Evolutionary conservation across 2,797 vertebrate species (phyloP).

Genomic region (Brachyalestes nurse): DNA sequence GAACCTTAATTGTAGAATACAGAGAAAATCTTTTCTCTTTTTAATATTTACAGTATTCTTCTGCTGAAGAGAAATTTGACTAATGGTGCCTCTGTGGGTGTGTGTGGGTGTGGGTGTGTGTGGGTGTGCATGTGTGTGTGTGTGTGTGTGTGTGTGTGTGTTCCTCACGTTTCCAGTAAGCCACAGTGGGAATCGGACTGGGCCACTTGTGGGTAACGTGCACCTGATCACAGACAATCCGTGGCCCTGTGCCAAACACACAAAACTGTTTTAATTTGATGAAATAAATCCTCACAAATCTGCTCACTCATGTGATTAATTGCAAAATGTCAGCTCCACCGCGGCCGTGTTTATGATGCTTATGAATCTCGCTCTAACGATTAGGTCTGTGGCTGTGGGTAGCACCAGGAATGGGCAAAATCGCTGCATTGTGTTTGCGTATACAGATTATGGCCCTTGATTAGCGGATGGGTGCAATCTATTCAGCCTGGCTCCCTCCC

Average conservation of each 20-base stretch:
- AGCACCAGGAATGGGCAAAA: conserved; percentile 55
- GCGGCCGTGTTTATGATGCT: conserved; percentile 50
- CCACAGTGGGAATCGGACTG: conserved; percentile 79
- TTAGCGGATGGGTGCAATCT: conserved; percentile 86
- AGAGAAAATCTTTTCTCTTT: no score
- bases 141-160: conserved; percentile 51
- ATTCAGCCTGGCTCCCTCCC: conserved; percentile 77
- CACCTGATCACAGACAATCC: conserved; percentile 81
- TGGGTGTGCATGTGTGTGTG: conserved; percentile 7
- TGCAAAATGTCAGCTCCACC: conserved; percentile 48
- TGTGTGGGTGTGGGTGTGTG: neutral
- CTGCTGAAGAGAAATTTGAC: neutral
- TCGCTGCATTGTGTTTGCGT: conserved; percentile 74
- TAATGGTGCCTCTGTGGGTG: neutral
- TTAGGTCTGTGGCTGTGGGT: conserved; percentile 50
- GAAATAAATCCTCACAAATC: conserved; percentile 51
- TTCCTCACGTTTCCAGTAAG: conserved; percentile 75
- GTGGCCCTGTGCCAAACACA: conserved; percentile 76
- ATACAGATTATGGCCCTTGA: conserved; percentile 82
- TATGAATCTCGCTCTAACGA: conserved; percentile 57
- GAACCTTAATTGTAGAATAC: neutral
- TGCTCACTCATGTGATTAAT: conserved; percentile 52
- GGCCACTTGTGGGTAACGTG: conserved; percentile 81
- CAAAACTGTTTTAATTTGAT: conserved; percentile 61
- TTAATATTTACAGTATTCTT: no score